Percentiles rank a stretch among this genome's conserved stretches.
These are phyloP conservation scores for Pseudomugil tenellus DNA, from an alignment of 2,797 vertebrate genomes.

Conservation along the genomic window DNA sequence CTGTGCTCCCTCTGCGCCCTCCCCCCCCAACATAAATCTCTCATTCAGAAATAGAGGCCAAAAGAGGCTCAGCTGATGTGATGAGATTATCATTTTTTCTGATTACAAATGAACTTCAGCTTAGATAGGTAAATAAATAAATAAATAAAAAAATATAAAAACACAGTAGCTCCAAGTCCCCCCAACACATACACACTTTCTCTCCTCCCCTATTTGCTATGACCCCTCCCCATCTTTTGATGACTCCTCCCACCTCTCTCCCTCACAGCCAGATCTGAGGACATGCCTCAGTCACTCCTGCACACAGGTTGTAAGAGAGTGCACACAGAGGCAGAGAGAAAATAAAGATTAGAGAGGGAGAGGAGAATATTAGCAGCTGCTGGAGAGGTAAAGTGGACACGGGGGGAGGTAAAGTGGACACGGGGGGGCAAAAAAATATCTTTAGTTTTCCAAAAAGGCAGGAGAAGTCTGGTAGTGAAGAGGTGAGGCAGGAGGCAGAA, in stretches of 20 bases:
- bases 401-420: slow-evolving; percentile 32
- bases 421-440: slow-evolving; percentile 22
- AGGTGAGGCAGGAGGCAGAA: slow-evolving; percentile 37
- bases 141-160: slow-evolving; percentile 14
- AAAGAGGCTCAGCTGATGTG: slow-evolving; percentile 80
- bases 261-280: slow-evolving; percentile 73
- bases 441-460: slow-evolving; percentile 11
- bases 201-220: slow-evolving; percentile 31
- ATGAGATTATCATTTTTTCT: slow-evolving; percentile 79
- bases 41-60: slow-evolving; percentile 83
- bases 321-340: slow-evolving; percentile 29
- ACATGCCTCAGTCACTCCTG: slow-evolving; percentile 66
- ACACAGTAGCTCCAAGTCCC: slow-evolving; percentile 18
- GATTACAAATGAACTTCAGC: slow-evolving; percentile 81
- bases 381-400: slow-evolving; percentile 32
- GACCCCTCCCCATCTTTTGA: slow-evolving; percentile 33
- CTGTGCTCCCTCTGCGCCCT: slow-evolving; percentile 8
- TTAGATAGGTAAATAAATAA: slow-evolving; percentile 52
- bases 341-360: slow-evolving; percentile 31
- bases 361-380: slow-evolving; percentile 21
- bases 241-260: slow-evolving; percentile 67
- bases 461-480: slow-evolving; percentile 30
- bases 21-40: slow-evolving; percentile 71
- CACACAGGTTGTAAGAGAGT: slow-evolving; percentile 69
- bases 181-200: background rate